Percentiles rank a stretch among this genome's conserved stretches.
phyloP scores from a whole-genome alignment of 2,113 vertebrate species.

The Podocnemis expansa region DNA sequence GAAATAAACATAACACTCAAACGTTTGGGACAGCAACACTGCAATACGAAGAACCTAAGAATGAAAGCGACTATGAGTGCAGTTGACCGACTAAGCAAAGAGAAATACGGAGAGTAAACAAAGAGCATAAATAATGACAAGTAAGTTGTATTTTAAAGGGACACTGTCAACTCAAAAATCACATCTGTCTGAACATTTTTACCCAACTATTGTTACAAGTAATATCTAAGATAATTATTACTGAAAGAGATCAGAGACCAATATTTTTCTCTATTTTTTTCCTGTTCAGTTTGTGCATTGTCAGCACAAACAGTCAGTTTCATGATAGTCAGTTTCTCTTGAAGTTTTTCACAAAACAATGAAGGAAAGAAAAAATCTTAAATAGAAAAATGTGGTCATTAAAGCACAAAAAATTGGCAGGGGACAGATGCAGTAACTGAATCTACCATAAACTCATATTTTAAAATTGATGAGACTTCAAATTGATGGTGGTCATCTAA shows the following conservation, averaged over 20 bases:
- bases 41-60: not conserved
- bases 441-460: not conserved
- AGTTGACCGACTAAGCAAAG: not conserved
- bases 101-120: not conserved
- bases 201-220: not conserved
- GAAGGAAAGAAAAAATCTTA: not conserved
- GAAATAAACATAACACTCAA: not conserved
- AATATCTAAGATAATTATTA: not conserved
- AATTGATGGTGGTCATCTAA: not conserved
- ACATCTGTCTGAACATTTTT: not conserved
- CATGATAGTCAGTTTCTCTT: not conserved
- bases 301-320: not conserved
- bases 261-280: not conserved
- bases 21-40: not conserved
- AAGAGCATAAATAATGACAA: not conserved
- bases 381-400: not conserved
- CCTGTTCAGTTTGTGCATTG: not conserved
- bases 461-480: not conserved
- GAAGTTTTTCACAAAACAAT: not conserved
- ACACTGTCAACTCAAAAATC: not conserved
- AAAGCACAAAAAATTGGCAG: not conserved
- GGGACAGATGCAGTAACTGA: not conserved
- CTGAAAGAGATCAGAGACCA: not conserved
- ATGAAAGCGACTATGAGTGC: not conserved
- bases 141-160: not conserved